These are phyloP conservation scores for Polydrusus cervinus DNA, from an alignment of 2,888 invertebrate species.

Conservation along the genomic window DNA sequence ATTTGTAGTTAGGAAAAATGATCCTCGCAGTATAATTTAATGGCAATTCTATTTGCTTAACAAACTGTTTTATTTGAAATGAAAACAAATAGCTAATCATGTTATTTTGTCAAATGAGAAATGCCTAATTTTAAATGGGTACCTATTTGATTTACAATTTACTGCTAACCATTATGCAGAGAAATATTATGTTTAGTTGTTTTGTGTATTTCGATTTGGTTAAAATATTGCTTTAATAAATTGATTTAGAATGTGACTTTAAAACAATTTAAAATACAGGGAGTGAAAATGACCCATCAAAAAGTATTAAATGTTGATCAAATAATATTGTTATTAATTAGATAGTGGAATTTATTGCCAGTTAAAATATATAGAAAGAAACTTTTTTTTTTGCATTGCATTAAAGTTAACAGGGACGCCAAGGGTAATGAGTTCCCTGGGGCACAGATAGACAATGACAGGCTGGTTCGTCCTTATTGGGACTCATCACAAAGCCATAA, in stretches of 20 bases:
- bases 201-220: slow-evolving; percentile 3
- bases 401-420: no score
- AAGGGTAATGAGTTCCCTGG: no score
- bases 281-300: no score
- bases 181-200: slow-evolving; percentile 17
- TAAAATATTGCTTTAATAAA: slow-evolving; percentile 8
- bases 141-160: slow-evolving; percentile 14
- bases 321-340: no score
- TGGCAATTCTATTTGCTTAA: slow-evolving; percentile 19
- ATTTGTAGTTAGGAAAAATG: not conserved
- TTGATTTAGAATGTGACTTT: not conserved
- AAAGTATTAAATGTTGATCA: no score
- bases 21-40: not conserved
- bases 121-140: slow-evolving; percentile 23
- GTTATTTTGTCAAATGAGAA: slow-evolving; percentile 30
- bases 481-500: no score
- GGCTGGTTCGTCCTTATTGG: no score
- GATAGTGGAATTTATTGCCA: no score
- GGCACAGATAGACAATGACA: no score
- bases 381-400: no score
- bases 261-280: no score
- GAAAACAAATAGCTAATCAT: slow-evolving; percentile 26
- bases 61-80: slow-evolving; percentile 29
- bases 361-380: no score
- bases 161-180: slow-evolving; percentile 8